Percentiles rank a stretch among this genome's conserved stretches.
Conservation (phyloP, 1,140 invertebrate species). For the Drosophila saltans region DNA sequence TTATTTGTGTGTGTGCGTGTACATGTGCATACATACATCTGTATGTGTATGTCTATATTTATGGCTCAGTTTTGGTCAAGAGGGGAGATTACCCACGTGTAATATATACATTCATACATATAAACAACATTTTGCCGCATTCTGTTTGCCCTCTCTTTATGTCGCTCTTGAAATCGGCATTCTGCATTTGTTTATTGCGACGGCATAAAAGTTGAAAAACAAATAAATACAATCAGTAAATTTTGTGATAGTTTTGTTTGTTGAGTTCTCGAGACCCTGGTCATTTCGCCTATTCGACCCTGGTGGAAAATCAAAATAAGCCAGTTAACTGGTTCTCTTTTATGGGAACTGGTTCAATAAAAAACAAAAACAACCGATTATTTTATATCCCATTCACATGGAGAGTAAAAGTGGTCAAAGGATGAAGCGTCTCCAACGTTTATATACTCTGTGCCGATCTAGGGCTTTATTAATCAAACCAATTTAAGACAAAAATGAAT, state of each 20-base stretch:
- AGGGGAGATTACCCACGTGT: constrained; percentile 31
- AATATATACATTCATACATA: constrained; percentile 3
- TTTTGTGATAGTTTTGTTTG: constrained; percentile 5
- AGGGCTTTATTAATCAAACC: too few relatives aligned
- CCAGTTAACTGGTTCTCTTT: too few relatives aligned
- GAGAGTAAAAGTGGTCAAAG: too few relatives aligned
- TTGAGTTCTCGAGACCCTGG: constrained; percentile 20
- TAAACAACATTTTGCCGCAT: constrained; percentile 33
- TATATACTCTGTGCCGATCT: too few relatives aligned
- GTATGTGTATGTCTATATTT: constrained; percentile 29
- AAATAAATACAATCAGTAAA: constrained; percentile 2
- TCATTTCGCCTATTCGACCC: constrained; percentile 14
- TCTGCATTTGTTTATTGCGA: constrained; percentile 24
- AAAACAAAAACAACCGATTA: not conserved
- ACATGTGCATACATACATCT: too few relatives aligned
- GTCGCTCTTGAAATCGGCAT: not conserved
- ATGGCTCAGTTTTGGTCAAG: constrained; percentile 30
- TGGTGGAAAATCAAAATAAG: constrained; percentile 33
- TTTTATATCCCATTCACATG: not conserved
- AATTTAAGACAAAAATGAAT: too few relatives aligned
- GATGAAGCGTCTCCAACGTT: too few relatives aligned
- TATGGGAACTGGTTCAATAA: constrained; percentile 31
- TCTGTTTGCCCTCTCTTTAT: constrained; percentile 30
- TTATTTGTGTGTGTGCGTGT: constrained; percentile 13
- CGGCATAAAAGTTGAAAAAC: constrained; percentile 3